Base-by-base conservation (phyloP, 2,113 vertebrate genomes). In the Notarius quadriscutis region DNA sequence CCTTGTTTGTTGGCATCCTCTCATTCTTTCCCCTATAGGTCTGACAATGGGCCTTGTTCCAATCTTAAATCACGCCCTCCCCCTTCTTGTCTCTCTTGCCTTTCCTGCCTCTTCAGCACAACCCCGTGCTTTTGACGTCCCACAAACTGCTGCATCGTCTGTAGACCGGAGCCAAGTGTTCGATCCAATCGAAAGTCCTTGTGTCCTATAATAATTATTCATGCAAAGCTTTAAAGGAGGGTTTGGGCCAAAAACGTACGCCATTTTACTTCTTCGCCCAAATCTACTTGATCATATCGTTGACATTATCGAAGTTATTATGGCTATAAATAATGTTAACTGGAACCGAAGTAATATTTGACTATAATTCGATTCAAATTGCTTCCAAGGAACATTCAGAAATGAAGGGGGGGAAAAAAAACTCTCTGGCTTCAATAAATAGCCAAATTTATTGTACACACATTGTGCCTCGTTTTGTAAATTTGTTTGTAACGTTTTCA, bases 1-100 rank as follows among this genome's bases (percentile, higher is more conserved):
- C 27, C 78, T 80, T 81, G 57, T 84, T 84, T 74, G 27, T 71
- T 84, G 82, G 82, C 82, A 84, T 84, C 50, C 11, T 55, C 67
- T 74, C 18, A 83, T 82, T 82, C 79, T 74, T 72, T 71, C 67
- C 85, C 81, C 41, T 72, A 81, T 60, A 81, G 85, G 85, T 83
- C 80, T 77, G 41, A 83, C 18, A 65, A 4, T 53, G 84, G 69
- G 80, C 57, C 81, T 83, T 30, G 67, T 87, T 80, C 86, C 84
- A 84, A 62, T 83, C 77, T 50, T 71, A 85, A 84, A 79, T 84
- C 60, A 72, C 30, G 18, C 41, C 71, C 62, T 74, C 86, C 85
- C 9, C 50, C 53, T 58, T 27, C 51, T 25, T 81, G 17, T 27
- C 81, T 62, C 51, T 22, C 69, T 5, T 22, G 14, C 27, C 10